Conservation (phyloP, 2,113 vertebrate genomes). For the Fukomys damarensis region DNA sequence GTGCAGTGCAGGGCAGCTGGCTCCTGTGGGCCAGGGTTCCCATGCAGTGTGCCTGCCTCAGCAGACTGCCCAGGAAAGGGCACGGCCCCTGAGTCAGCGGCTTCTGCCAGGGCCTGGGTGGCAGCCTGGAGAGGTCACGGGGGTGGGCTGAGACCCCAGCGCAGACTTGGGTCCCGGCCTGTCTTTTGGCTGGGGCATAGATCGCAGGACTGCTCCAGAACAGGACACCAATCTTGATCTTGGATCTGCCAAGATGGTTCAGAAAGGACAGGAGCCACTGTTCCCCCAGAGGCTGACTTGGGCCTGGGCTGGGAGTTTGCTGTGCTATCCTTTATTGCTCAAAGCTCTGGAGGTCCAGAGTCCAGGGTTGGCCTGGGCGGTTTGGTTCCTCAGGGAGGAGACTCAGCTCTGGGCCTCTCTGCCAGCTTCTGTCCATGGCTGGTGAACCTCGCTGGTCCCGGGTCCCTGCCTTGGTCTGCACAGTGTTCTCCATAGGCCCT, state of each 20-base stretch:
- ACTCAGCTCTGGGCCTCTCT: neutral
- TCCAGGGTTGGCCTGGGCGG: neutral
- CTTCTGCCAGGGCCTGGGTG: neutral
- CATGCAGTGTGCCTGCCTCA: neutral
- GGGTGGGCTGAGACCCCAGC: neutral
- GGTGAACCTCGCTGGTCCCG: rapidly evolving
- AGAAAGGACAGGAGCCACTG: rapidly evolving
- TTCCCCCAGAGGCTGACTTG: neutral
- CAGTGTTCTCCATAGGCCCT: neutral
- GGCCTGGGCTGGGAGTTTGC: rapidly evolving
- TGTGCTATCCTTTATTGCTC: neutral
- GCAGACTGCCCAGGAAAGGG: neutral
- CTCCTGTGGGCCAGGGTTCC: rapidly evolving
- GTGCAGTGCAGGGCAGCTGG: rapidly evolving
- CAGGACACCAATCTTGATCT: neutral
- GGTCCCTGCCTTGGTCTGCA: neutral
- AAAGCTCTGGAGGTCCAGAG: neutral
- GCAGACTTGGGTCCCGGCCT: neutral
- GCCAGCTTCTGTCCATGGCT: neutral
- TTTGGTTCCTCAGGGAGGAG: neutral
- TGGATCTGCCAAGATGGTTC: no score
- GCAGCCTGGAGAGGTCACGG: neutral
- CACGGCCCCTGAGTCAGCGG: neutral
- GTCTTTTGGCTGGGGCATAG: neutral
- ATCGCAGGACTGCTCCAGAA: rapidly evolving